phyloP scores from a whole-genome alignment of 64 coral and sea anemone genomes.

The Dendronephthya gigantea region DNA sequence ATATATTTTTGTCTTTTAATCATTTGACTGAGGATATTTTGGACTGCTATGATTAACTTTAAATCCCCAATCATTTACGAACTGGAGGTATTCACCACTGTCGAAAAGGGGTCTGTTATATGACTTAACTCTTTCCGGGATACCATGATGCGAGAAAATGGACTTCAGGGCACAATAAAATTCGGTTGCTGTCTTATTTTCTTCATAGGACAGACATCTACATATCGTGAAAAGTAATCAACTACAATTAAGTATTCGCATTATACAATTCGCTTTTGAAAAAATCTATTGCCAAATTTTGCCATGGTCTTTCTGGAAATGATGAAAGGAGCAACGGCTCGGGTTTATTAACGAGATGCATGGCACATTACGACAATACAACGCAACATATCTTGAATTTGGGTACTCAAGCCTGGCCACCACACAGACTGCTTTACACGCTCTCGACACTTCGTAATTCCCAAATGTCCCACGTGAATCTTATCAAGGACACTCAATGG shows the following conservation, averaged over 20 bases:
- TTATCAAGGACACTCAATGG: neutral
- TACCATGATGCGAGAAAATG: constrained; percentile 15
- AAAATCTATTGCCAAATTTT: constrained; percentile 21
- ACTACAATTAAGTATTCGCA: constrained; percentile 15
- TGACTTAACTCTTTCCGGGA: neutral
- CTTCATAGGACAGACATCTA: constrained; percentile 5
- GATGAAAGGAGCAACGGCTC: neutral
- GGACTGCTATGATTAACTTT: constrained; percentile 16
- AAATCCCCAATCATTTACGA: constrained; percentile 23
- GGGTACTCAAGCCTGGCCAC: neutral
- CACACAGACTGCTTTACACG: neutral
- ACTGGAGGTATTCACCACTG: constrained; percentile 5
- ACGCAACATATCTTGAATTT: neutral
- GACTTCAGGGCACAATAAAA: constrained; percentile 8
- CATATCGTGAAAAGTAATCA: constrained; percentile 27
- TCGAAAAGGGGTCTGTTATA: constrained; percentile 18
- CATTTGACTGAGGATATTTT: constrained; percentile 20
- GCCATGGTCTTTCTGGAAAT: constrained; percentile 20
- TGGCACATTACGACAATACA: neutral
- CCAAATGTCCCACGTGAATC: neutral
- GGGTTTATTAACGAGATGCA: neutral
- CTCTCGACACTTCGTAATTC: neutral
- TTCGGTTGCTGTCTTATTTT: constrained; percentile 5
- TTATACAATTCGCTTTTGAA: constrained; percentile 22
- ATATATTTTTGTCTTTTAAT: too few relatives aligned